Conservation (phyloP, 2,888 invertebrate species). For the Oscheius myriophilus region DNA sequence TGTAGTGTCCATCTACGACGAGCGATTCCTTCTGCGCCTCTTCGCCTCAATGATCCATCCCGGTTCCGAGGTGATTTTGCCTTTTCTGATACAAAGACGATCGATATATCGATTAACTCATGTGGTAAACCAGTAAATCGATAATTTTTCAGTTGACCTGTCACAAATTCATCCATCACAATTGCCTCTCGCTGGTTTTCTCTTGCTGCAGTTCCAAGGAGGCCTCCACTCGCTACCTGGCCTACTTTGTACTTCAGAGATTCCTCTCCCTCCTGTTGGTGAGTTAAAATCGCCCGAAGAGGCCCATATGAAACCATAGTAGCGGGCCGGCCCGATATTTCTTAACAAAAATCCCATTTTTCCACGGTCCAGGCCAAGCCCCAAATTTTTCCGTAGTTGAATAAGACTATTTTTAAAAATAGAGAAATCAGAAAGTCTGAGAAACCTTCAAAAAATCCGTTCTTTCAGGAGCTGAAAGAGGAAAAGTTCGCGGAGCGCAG, state of each 20-base stretch:
- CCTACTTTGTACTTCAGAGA: conserved; percentile 51
- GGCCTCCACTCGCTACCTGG: conserved; percentile 43
- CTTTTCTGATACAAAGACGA: too few relatives aligned
- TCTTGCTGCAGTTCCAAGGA: conserved; percentile 49
- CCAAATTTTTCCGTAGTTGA: conserved; percentile 1
- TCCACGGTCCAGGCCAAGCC: background rate
- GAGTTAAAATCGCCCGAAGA: too few relatives aligned
- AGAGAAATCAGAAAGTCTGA: too few relatives aligned
- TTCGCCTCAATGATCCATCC: conserved; percentile 47
- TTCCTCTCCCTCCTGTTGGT: conserved; percentile 46
- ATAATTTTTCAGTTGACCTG: conserved; percentile 45
- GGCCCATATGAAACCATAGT: too few relatives aligned
- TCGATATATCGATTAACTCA: too few relatives aligned
- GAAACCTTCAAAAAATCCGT: background rate
- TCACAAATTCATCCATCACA: conserved; percentile 50
- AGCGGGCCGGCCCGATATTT: too few relatives aligned
- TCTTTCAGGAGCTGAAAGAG: conserved; percentile 41
- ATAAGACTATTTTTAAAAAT: too few relatives aligned
- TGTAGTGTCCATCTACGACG: conserved; percentile 36
- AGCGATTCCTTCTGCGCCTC: conserved; percentile 48
- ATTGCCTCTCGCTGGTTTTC: conserved; percentile 58
- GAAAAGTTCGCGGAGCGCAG: conserved; percentile 57
- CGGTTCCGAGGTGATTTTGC: conserved; percentile 47
- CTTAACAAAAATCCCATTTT: too few relatives aligned
- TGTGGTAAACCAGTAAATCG: background rate